phyloP scores from a whole-genome alignment of 1,140 invertebrate species.

The Drosophila hydei region DNA sequence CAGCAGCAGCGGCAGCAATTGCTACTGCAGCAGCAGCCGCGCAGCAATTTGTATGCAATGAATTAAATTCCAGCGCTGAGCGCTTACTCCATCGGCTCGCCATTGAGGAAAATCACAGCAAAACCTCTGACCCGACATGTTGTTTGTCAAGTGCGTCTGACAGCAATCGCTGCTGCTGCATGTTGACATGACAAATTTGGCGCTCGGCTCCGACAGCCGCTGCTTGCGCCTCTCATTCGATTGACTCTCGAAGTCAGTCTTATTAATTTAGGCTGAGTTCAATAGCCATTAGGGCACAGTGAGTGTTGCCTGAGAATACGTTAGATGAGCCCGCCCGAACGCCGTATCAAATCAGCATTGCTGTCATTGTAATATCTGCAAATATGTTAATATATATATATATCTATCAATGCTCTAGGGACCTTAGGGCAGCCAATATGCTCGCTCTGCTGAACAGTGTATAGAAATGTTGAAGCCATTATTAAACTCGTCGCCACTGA shows the following conservation, averaged over 20 bases:
- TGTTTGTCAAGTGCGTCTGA: constrained; percentile 70
- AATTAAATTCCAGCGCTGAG: constrained; percentile 70
- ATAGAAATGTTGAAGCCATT: constrained; percentile 7
- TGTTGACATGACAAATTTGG: constrained; percentile 69
- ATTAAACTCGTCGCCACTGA: constrained; percentile 37
- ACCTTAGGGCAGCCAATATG: no score
- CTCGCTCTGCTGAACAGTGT: no score
- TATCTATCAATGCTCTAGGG: no score
- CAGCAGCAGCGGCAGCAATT: constrained; percentile 33
- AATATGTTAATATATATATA: no score
- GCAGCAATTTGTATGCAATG: constrained; percentile 72
- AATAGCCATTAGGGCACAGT: neutral
- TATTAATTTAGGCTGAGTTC: neutral
- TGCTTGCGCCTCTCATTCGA: constrained; percentile 17
- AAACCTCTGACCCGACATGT: constrained; percentile 67
- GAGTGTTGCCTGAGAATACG: no score
- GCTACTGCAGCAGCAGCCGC: constrained; percentile 34
- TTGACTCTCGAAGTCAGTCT: no score
- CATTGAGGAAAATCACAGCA: constrained; percentile 68
- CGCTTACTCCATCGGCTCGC: constrained; percentile 69
- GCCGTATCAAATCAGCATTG: no score
- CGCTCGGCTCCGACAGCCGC: constrained; percentile 16
- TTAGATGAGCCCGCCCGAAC: no score
- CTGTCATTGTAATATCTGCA: no score
- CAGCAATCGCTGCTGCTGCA: constrained; percentile 38